Evolutionary conservation across 2,113 vertebrate species (phyloP).

Genomic region (Ochotona curzoniae): DNA sequence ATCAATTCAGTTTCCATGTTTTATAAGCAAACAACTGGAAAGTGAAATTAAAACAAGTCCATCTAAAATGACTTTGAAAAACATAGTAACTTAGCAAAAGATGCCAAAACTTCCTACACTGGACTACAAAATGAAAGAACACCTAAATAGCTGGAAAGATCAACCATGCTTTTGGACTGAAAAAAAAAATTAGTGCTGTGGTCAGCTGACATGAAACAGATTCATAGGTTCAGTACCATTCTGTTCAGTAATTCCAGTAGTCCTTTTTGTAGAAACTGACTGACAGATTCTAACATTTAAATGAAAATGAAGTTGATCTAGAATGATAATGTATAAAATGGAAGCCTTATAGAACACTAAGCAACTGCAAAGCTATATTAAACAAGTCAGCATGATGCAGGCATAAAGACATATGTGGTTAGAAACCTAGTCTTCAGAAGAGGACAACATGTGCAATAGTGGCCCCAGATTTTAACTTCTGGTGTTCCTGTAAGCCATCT

Average conservation of each 20-base stretch:
- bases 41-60: neutral
- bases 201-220: neutral
- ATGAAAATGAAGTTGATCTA: conserved; percentile 14
- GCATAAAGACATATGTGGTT: neutral
- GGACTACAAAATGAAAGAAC: neutral
- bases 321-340: neutral
- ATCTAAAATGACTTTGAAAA: conserved; percentile 31
- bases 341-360: neutral
- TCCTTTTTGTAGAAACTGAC: neutral
- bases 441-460: too few relatives aligned
- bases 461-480: too few relatives aligned
- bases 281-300: neutral
- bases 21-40: neutral
- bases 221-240: neutral
- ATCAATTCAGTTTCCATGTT: neutral
- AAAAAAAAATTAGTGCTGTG: neutral
- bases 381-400: neutral
- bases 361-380: neutral
- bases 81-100: neutral
- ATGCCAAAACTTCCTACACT: neutral
- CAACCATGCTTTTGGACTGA: neutral
- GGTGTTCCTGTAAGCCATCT: too few relatives aligned
- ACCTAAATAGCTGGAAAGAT: neutral
- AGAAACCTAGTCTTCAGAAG: too few relatives aligned
- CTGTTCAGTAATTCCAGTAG: neutral